phyloP scores from a whole-genome alignment of 2,888 invertebrate genomes.

The Drosophila seclusa region DNA sequence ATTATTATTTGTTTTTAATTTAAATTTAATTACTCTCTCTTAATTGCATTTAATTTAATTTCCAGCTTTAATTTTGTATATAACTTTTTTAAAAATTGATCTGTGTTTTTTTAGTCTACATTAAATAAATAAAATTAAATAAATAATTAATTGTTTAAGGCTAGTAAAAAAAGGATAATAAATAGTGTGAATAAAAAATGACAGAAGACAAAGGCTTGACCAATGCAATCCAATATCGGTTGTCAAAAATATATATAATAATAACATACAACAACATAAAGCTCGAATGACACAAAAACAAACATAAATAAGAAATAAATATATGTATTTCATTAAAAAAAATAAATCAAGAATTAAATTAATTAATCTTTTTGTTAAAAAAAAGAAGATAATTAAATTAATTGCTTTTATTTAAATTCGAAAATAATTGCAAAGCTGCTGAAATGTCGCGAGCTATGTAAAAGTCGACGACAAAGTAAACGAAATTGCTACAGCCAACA shows the following conservation, averaged over 20 bases:
- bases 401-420: background rate
- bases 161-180: background rate
- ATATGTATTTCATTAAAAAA: background rate
- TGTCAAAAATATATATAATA: background rate
- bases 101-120: accelerated
- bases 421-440: constrained; percentile 1
- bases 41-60: background rate
- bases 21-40: too few species aligned
- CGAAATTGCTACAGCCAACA: background rate
- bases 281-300: background rate
- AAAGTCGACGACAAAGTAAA: background rate
- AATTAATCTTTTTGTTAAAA: background rate
- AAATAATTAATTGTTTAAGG: background rate
- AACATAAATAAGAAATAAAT: background rate
- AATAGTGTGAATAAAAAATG: background rate
- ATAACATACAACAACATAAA: background rate
- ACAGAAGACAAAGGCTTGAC: background rate
- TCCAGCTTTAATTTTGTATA: background rate
- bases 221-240: background rate
- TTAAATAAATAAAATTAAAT: background rate
- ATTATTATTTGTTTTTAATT: background rate
- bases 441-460: background rate
- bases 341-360: background rate
- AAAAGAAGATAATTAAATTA: background rate
- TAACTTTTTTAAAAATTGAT: background rate